phyloP scores from a whole-genome alignment of 2,888 invertebrate species.

The Drosophila silvestris region DNA sequence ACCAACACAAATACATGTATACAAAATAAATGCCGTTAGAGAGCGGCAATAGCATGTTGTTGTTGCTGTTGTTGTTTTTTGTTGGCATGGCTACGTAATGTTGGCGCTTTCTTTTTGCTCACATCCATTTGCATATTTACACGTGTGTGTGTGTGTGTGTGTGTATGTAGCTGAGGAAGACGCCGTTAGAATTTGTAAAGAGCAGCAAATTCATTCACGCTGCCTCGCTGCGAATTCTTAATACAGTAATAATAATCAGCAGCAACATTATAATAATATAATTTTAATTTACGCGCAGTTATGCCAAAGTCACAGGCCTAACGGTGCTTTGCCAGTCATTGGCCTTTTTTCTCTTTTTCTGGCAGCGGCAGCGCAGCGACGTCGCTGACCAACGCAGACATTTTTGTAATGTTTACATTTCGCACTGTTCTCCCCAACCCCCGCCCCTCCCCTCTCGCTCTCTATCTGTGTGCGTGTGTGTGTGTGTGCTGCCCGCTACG shows the following conservation, averaged over 20 bases:
- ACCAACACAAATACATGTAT: slow-evolving; percentile 36
- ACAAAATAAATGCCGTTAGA: slow-evolving; percentile 58
- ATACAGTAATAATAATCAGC: slow-evolving; percentile 61
- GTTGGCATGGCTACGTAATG: slow-evolving; percentile 73
- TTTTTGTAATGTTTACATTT: slow-evolving; percentile 80
- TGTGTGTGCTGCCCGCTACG: slow-evolving; percentile 39
- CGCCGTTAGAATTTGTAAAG: slow-evolving; percentile 77
- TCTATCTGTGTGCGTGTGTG: not conserved
- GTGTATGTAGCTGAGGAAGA: slow-evolving; percentile 39
- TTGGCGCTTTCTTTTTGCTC: slow-evolving; percentile 75
- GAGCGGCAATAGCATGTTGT: slow-evolving; percentile 71
- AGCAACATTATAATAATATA: slow-evolving; percentile 57
- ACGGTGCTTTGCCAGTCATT: slow-evolving; percentile 58
- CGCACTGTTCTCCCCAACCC: slow-evolving; percentile 47
- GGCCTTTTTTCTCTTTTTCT: slow-evolving; percentile 46
- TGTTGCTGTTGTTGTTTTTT: slow-evolving; percentile 16
- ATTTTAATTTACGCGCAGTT: slow-evolving; percentile 68
- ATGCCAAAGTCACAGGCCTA: slow-evolving; percentile 62
- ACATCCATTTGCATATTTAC: slow-evolving; percentile 48
- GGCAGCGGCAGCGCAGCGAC: slow-evolving; percentile 28
- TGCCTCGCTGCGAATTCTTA: slow-evolving; percentile 31
- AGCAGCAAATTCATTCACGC: slow-evolving; percentile 70
- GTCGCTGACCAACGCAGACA: slow-evolving; percentile 42
- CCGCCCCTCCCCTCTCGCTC: not conserved
- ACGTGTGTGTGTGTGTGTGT: slow-evolving; percentile 5